phyloP scores from a whole-genome alignment of 2,888 invertebrate species.

The Apoderus coryli region DNA sequence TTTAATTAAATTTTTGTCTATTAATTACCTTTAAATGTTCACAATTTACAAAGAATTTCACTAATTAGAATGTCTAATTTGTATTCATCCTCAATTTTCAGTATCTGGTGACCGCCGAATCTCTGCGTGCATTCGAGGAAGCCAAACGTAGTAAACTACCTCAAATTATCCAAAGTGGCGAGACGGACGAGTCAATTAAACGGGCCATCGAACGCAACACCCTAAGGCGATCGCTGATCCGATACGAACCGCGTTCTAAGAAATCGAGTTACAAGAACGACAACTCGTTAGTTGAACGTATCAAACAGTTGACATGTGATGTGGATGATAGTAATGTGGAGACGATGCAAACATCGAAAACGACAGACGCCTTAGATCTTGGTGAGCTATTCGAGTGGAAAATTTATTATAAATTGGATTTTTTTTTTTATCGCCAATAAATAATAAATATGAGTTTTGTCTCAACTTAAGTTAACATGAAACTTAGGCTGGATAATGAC shows the following conservation, averaged over 20 bases:
- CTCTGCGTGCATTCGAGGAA: constrained; percentile 54
- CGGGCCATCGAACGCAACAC: constrained; percentile 75
- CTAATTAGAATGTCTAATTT: too few species aligned
- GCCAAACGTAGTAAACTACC: constrained; percentile 41
- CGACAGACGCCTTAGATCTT: too few species aligned
- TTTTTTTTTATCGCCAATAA: too few species aligned
- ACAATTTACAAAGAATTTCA: too few species aligned
- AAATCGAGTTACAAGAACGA: constrained; percentile 43
- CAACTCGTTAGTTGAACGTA: constrained; percentile 71
- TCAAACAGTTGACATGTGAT: constrained; percentile 73
- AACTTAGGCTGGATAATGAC: too few species aligned
- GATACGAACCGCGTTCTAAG: constrained; percentile 35
- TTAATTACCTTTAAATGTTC: too few species aligned
- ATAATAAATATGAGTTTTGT: too few species aligned
- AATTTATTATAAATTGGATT: too few species aligned
- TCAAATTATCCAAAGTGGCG: constrained; percentile 35
- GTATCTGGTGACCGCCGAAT: constrained; percentile 53
- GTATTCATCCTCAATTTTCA: constrained; percentile 23
- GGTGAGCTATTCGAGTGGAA: too few species aligned
- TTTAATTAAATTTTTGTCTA: too few species aligned
- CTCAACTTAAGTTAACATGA: too few species aligned
- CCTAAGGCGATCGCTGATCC: constrained; percentile 60
- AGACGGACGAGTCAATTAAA: constrained; percentile 51
- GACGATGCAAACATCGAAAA: too few species aligned
- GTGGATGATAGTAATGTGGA: constrained; percentile 68